Conservation (phyloP, 2,113 vertebrate species). For the Ornithorhynchus anatinus region DNA sequence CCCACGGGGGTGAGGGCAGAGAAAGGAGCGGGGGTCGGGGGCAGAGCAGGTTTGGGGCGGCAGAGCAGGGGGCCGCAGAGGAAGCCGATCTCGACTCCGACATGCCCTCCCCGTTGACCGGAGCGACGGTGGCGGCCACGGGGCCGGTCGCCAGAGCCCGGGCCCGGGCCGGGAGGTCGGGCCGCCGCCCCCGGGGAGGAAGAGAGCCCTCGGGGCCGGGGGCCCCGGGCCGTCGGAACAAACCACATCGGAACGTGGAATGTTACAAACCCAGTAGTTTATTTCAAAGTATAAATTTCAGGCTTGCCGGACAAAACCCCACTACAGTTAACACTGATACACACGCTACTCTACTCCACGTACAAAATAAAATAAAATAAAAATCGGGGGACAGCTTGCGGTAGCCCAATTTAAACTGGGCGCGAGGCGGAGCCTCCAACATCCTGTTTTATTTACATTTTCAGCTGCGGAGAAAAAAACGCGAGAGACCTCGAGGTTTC, state of each 20-base stretch:
- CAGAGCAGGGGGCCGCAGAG: too few species aligned
- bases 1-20: neutral
- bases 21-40: neutral
- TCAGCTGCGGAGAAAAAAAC: slow-evolving; percentile 52
- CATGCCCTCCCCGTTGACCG: too few species aligned
- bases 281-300: slow-evolving; percentile 83
- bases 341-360: slow-evolving; percentile 65
- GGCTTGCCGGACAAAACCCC: slow-evolving; percentile 72
- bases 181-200: neutral
- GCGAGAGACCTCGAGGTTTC: slow-evolving; percentile 33
- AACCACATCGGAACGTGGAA: slow-evolving; percentile 60
- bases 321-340: slow-evolving; percentile 69
- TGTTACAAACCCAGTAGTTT: slow-evolving; percentile 76
- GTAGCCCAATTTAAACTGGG: slow-evolving; percentile 55
- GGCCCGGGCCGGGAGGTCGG: neutral
- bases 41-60: too few species aligned
- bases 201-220: too few species aligned
- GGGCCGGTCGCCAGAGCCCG: too few species aligned
- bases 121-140: too few species aligned
- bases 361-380: slow-evolving; percentile 44
- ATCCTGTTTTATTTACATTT: slow-evolving; percentile 69
- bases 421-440: slow-evolving; percentile 47
- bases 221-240: slow-evolving; percentile 30
- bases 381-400: slow-evolving; percentile 58
- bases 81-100: too few species aligned